These are phyloP conservation scores for Meganola albula DNA, from an alignment of 2,888 invertebrate species.

Conservation along the genomic window DNA sequence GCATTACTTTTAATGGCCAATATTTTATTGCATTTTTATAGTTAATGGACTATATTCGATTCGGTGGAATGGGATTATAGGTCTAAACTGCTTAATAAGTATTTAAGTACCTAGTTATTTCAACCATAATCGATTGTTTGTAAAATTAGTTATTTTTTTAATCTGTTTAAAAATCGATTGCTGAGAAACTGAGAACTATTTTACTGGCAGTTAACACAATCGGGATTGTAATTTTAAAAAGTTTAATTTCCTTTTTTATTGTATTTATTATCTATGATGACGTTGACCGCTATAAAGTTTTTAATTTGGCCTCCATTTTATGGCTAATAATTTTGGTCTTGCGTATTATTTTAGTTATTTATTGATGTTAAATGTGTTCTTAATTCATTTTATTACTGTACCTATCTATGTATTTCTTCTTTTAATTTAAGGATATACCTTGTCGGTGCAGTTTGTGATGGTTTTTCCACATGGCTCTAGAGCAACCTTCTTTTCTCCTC, in stretches of 20 bases:
- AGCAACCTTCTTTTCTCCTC: no score
- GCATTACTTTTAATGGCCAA: conserved; percentile 47
- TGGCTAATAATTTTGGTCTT: neutral
- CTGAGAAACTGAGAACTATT: conserved; percentile 13
- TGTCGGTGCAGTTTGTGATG: no score
- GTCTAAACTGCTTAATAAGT: conserved; percentile 34
- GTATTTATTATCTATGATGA: conserved; percentile 13
- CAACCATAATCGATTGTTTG: no score
- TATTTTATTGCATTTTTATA: conserved; percentile 41
- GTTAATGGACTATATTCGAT: conserved; percentile 28
- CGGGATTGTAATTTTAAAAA: conserved; percentile 16
- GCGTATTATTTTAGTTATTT: neutral
- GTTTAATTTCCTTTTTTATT: conserved; percentile 9
- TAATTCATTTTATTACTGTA: no score
- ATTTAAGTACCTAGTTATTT: no score
- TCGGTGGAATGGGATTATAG: conserved; percentile 22
- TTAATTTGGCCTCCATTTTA: conserved; percentile 16
- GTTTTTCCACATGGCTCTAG: no score
- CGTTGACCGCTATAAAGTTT: conserved; percentile 8
- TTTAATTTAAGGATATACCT: no score
- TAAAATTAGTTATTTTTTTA: conserved; percentile 13
- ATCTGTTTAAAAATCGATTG: conserved; percentile 28
- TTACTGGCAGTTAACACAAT: conserved; percentile 9
- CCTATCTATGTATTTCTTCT: no score
- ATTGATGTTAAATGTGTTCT: no score